Percentiles rank a stretch among this genome's conserved stretches.
These are phyloP conservation scores for Drosophila dives DNA, from an alignment of 2,888 invertebrate genomes.

Conservation along the genomic window DNA sequence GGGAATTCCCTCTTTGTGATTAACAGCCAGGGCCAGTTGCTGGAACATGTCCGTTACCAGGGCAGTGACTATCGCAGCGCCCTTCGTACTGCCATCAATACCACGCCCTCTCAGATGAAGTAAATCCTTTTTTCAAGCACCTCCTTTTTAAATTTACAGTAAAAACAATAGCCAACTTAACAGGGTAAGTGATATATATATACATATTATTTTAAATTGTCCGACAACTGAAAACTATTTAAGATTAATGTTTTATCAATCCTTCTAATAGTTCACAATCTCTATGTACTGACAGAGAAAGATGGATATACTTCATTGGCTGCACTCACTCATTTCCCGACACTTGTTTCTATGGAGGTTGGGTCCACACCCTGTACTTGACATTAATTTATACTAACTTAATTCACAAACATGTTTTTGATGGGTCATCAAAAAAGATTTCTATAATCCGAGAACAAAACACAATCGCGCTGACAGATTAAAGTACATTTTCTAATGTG, in stretches of 20 bases:
- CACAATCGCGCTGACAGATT: too few species aligned
- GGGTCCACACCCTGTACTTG: neutral
- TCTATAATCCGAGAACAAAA: too few species aligned
- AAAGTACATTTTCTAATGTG: too few species aligned
- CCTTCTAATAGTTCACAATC: neutral
- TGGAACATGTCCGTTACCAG: constrained; percentile 59
- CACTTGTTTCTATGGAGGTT: neutral
- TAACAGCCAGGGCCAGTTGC: constrained; percentile 39
- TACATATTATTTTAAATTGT: neutral
- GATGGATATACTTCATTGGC: neutral
- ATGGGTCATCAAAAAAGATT: too few species aligned
- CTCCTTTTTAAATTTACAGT: neutral
- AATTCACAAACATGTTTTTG: too few species aligned
- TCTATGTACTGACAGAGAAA: too few species aligned
- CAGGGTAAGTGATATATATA: neutral
- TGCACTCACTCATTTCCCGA: neutral
- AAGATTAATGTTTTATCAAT: neutral
- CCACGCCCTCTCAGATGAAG: neutral
- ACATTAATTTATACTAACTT: neutral
- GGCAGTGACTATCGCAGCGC: constrained; percentile 61
- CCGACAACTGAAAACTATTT: neutral
- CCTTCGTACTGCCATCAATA: constrained; percentile 32
- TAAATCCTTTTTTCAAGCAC: neutral
- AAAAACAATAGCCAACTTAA: neutral
- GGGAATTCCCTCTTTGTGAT: constrained; percentile 47